Evolutionary conservation across 2,888 invertebrate species (phyloP), one percentile per base, ranked within the genome.

Genomic region (Hyalella azteca): DNA sequence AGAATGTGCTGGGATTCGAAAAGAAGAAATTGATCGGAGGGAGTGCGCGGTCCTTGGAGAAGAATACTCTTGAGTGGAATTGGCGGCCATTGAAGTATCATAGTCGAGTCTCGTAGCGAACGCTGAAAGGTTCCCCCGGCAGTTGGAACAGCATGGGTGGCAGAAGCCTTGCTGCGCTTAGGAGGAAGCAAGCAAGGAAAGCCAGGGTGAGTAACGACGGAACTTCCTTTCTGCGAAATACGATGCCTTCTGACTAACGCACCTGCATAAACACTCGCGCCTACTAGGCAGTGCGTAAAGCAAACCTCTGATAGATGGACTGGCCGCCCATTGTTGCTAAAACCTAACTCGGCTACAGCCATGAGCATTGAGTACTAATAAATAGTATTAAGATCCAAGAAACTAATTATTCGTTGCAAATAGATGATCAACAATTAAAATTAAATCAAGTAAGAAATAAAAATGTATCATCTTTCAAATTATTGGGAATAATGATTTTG

Each of bases 141-240:
- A 7, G 66, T n/a, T 19, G 54, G 5, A 54, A 54, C 54, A n/a
- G 54, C 22, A 54, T 5, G 54, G 22, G 54, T n/a, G 3, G 32
- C 32, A n/a, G 1, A 11, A 19, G 36, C 66, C 66, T 9, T 29
- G 66, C 36, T 66, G 39, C 66, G 9, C 11, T 36, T 36, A 36
- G 39, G 36, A 66, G 66, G 66, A 66, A 66, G 66, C 66, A 66
- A 66, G 66, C 39, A 3, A 66, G 66, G 66, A 66, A 66, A 29
- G 39, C 66, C 36, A 36, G 19, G n/a, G 66, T 66, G 66, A 66
- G 36, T 66, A 66, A 66, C 66, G 66, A 66, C 66, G 66, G 66
- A 66, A 66, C 66, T 66, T 66, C 66, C 66, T 66, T 66, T 66
- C 66, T 66, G 29, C 66, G 36, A 66, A 66, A 66, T 66, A 66